Percentiles rank a stretch among this genome's conserved stretches.
Evolutionary conservation across 2,113 vertebrate species (phyloP).

Genomic region (Seriola aureovittata): DNA sequence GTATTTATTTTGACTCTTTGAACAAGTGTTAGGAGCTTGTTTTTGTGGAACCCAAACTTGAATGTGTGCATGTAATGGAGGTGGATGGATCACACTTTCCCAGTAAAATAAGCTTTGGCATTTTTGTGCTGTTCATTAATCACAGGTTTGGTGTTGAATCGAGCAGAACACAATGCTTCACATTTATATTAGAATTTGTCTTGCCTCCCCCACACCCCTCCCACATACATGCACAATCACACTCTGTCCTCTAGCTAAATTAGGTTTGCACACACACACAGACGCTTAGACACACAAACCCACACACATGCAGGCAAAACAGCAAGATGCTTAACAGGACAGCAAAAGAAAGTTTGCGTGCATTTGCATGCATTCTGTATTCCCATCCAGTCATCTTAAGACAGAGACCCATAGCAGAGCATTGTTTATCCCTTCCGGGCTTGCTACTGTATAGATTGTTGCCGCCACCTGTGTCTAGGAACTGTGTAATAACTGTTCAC

Average conservation of each 20-base stretch:
- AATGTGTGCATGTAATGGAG: slow-evolving; percentile 55
- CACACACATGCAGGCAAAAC: slow-evolving; percentile 24
- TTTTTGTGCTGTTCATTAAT: slow-evolving; percentile 71
- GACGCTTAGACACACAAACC: background rate
- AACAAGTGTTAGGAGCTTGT: slow-evolving; percentile 15
- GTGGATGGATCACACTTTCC: slow-evolving; percentile 64
- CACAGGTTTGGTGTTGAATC: slow-evolving; percentile 71
- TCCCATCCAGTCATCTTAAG: slow-evolving; percentile 9
- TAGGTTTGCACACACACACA: slow-evolving; percentile 33
- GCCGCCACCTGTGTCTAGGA: slow-evolving; percentile 6
- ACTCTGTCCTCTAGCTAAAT: slow-evolving; percentile 68
- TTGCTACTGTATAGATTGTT: background rate
- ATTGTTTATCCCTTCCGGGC: slow-evolving; percentile 16
- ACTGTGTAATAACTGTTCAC: slow-evolving; percentile 22
- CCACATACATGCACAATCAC: slow-evolving; percentile 67
- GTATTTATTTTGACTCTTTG: slow-evolving; percentile 1
- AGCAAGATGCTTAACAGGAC: slow-evolving; percentile 22
- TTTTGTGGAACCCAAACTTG: slow-evolving; percentile 24
- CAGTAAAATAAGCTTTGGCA: slow-evolving; percentile 70
- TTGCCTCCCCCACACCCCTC: slow-evolving; percentile 67
- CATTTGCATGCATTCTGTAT: slow-evolving; percentile 63
- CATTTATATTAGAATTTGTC: slow-evolving; percentile 66
- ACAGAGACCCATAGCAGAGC: background rate
- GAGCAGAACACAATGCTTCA: slow-evolving; percentile 69
- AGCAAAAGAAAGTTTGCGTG: slow-evolving; percentile 51